phyloP scores from a whole-genome alignment of 1,140 invertebrate species.

The Drosophila athabasca region DNA sequence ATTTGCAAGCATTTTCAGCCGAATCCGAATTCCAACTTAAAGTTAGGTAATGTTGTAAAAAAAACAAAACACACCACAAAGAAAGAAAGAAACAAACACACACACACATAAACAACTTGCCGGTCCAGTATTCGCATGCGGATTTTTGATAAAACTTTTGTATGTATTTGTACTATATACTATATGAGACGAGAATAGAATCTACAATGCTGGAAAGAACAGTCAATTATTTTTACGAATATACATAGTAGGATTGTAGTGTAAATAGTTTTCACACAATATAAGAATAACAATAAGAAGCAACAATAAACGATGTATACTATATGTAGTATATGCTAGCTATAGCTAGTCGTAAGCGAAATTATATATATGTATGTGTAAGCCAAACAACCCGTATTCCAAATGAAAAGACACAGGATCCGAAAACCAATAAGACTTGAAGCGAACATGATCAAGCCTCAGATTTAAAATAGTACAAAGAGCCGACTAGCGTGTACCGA shows the following conservation, averaged over 20 bases:
- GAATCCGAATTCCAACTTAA: slow-evolving; percentile 10
- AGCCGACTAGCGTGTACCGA: slow-evolving; percentile 43
- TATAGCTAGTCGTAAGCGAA: slow-evolving; percentile 20
- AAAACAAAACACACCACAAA: slow-evolving; percentile 6
- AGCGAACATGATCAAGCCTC: slow-evolving; percentile 42
- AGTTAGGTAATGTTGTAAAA: slow-evolving; percentile 49
- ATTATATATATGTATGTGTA: slow-evolving; percentile 22
- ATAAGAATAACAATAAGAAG: not conserved
- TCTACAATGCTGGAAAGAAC: slow-evolving; percentile 35
- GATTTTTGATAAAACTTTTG: slow-evolving; percentile 52
- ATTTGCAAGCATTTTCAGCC: slow-evolving; percentile 43
- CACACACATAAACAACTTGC: slow-evolving; percentile 65
- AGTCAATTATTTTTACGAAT: slow-evolving; percentile 68
- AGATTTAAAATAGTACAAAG: slow-evolving; percentile 73
- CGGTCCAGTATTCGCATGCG: slow-evolving; percentile 71
- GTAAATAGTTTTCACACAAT: slow-evolving; percentile 64
- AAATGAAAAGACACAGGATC: slow-evolving; percentile 36
- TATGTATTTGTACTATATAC: slow-evolving; percentile 57
- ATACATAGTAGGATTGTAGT: slow-evolving; percentile 35
- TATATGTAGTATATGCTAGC: slow-evolving; percentile 30
- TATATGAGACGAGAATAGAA: slow-evolving; percentile 6
- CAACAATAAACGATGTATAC: slow-evolving; percentile 50
- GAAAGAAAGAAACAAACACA: slow-evolving; percentile 13
- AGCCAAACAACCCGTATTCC: slow-evolving; percentile 34
- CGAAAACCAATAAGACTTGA: slow-evolving; percentile 55